Evolutionary conservation across 2,113 vertebrate species (phyloP).

Genomic region (Rhinoptilus africanus): DNA sequence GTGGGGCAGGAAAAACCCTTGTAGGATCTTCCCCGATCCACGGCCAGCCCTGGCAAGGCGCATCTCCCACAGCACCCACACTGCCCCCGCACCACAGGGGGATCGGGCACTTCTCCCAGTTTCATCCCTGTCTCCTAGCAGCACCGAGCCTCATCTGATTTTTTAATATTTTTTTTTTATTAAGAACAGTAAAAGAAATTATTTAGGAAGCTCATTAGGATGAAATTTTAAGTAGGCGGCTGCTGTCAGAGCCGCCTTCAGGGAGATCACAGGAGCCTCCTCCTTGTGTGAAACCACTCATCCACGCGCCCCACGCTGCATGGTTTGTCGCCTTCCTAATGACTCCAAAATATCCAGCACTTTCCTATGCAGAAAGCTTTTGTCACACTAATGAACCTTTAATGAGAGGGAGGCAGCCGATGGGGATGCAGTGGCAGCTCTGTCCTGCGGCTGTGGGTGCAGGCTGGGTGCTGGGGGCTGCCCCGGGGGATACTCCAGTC

Average conservation of each 20-base stretch:
- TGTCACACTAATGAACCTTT: slow-evolving; percentile 86
- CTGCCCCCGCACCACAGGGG: accelerated
- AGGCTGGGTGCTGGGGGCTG: background rate
- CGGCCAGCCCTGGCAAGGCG: accelerated
- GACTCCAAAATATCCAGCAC: slow-evolving; percentile 81
- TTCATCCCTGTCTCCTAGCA: background rate
- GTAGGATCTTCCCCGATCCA: background rate
- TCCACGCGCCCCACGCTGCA: background rate
- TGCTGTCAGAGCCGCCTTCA: slow-evolving; percentile 1
- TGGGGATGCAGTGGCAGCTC: slow-evolving; percentile 84
- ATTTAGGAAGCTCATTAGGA: background rate
- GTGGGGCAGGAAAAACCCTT: background rate
- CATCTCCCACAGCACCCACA: background rate
- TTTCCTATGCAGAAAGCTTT: slow-evolving; percentile 84
- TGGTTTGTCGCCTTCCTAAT: slow-evolving; percentile 79
- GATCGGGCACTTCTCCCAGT: background rate
- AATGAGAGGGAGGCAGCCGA: slow-evolving; percentile 87
- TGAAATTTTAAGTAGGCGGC: background rate
- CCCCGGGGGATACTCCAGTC: slow-evolving; percentile 32
- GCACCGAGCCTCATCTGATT: background rate
- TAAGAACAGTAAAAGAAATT: background rate
- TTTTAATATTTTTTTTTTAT: background rate
- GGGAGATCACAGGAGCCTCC: slow-evolving; percentile 31
- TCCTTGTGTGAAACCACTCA: background rate
- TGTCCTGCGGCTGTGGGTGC: slow-evolving; percentile 19